Percentiles rank a stretch among this genome's conserved stretches.
These are phyloP conservation scores for Macrosiphum euphorbiae DNA, from an alignment of 2,888 invertebrate species.

Conservation along the genomic window DNA sequence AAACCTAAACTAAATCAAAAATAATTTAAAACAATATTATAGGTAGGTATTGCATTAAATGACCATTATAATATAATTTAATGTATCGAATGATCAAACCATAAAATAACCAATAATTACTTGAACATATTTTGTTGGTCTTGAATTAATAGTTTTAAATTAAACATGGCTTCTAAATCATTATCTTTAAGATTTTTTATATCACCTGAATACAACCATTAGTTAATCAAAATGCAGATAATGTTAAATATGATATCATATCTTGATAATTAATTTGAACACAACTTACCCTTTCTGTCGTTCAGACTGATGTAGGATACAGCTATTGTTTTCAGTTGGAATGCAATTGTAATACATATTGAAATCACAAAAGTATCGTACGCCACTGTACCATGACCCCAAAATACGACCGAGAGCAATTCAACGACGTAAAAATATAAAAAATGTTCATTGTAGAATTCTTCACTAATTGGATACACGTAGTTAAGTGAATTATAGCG, in stretches of 20 bases:
- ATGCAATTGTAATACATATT: constrained; percentile 2
- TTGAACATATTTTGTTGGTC: constrained; percentile 10
- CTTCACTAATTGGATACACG: not conserved
- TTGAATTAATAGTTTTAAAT: not conserved
- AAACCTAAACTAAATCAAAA: not conserved
- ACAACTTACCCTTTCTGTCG: not conserved
- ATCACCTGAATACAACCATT: not conserved
- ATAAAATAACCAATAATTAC: not conserved
- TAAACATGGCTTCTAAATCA: not conserved
- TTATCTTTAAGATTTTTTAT: not conserved
- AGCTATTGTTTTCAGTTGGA: not conserved
- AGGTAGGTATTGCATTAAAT: not conserved
- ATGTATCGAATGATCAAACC: no score
- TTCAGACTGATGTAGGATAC: not conserved
- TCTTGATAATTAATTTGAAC: not conserved
- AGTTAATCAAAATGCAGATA: not conserved
- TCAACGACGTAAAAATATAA: not conserved
- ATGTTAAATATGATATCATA: not conserved
- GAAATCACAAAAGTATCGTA: not conserved
- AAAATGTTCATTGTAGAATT: not conserved
- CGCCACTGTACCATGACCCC: not conserved
- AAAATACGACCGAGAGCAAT: not conserved
- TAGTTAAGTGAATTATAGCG: not conserved
- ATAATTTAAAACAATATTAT: not conserved
- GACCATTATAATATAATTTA: not conserved